phyloP scores from a whole-genome alignment of 2,797 vertebrate genomes.

The Cossypha niveicapilla region DNA sequence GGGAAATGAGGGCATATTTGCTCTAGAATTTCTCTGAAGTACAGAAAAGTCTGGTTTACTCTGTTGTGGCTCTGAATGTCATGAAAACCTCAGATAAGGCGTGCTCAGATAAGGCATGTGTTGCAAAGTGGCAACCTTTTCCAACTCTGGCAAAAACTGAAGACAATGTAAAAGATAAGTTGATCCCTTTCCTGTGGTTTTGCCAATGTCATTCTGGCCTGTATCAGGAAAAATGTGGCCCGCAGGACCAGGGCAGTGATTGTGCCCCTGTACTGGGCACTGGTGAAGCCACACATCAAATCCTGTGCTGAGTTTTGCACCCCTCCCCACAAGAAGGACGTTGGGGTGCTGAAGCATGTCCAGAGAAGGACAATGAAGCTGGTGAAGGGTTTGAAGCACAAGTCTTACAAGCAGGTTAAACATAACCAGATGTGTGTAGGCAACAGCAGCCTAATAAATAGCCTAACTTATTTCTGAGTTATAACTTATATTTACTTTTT shows the following conservation, averaged over 20 bases:
- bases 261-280: rapidly evolving
- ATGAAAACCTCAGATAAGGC: not conserved
- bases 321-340: not conserved
- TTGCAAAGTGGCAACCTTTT: not conserved
- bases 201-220: not conserved
- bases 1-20: conserved; percentile 12
- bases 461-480: not conserved
- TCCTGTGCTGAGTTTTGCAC: not conserved
- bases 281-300: not conserved
- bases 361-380: not conserved
- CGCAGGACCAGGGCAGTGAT: not conserved
- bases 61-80: not conserved
- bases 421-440: not conserved
- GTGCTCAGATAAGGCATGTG: not conserved
- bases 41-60: not conserved
- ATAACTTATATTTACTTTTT: not conserved
- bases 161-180: not conserved
- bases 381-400: not conserved
- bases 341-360: not conserved
- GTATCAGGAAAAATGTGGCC: not conserved
- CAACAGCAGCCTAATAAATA: conserved; percentile 1
- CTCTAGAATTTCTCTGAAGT: not conserved
- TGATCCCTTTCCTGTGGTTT: not conserved
- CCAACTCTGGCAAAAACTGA: not conserved
- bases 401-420: not conserved